Evolutionary conservation across 2,888 invertebrate species (phyloP), one percentile per base, ranked within the genome.

Genomic region (Lamellibrachia satsuma): DNA sequence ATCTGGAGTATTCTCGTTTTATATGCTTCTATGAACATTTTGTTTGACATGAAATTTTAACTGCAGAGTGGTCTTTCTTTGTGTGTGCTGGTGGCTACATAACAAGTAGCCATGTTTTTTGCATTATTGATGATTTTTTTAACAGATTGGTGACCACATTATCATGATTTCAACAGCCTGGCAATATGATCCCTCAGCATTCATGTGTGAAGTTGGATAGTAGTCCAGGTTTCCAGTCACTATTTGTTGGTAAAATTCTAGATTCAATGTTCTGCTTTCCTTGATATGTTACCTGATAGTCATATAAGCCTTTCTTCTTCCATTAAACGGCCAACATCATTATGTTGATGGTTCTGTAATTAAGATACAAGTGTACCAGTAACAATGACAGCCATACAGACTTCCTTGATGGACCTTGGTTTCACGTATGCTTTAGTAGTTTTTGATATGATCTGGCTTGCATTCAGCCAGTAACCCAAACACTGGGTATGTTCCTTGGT

Each of bases 381-480:
- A 15, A 75, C n/a, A 75, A 75, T 75, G 4, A 75, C 75, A 1
- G 39, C 39, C 39, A 39, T 39, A 39, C 39, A 75, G 75, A 22
- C 55, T 55, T 15, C n/a, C 75, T 75, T 15, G 15, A 7, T 22
- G 75, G 75, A 75, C 22, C 6, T 22, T 22, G 6, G 75, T n/a
- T 75, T 22, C 75, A 22, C n/a, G 75, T 75, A 75, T 75, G n/a
- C 75, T 75, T 75, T 22, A 3, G 75, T 15, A 39, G 75, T 75
- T 75, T 22, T n/a, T 75, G 75, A 75, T 75, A 75, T 75, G 75
- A 75, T 75, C 75, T 22, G 75, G 75, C 75, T 22, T 75, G 75
- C 22, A n/a, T 75, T 75, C 75, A 75, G 75, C 75, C 75, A 75
- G 22, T 75, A 75, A 75, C 75, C 75, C 75, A 75, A 75, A 75